phyloP scores from a whole-genome alignment of 1,140 invertebrate species.

The Eriosoma lanigerum region DNA sequence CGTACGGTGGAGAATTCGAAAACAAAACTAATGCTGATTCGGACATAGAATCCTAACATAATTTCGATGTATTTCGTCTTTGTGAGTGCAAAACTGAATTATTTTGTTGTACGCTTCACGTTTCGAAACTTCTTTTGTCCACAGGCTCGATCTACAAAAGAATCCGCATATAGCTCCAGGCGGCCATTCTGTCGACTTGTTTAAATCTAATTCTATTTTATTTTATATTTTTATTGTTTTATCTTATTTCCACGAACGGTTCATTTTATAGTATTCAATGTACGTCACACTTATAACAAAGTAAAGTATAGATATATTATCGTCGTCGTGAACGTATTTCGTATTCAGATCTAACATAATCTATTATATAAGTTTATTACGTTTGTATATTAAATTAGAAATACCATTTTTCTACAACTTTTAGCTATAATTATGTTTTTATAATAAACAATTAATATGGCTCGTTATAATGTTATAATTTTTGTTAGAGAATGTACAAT shows the following conservation, averaged over 20 bases:
- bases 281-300: not conserved
- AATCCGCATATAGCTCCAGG: not conserved
- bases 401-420: too few relatives aligned
- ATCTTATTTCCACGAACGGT: not conserved
- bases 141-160: not conserved
- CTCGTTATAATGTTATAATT: too few relatives aligned
- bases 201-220: constrained; percentile 2
- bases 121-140: not conserved
- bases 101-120: not conserved
- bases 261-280: not conserved
- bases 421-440: too few relatives aligned
- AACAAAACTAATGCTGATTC: not conserved
- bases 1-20: too few relatives aligned
- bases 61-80: not conserved
- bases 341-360: too few relatives aligned
- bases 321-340: not conserved
- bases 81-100: constrained; percentile 23
- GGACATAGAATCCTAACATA: not conserved
- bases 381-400: too few relatives aligned
- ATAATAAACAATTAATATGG: too few relatives aligned
- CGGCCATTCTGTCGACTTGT: not conserved
- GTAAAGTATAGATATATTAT: not conserved
- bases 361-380: too few relatives aligned
- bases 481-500: too few relatives aligned
- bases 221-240: not conserved